A percentile compares a stretch with the other conserved stretches of the same genome.
phyloP scores from a whole-genome alignment of 92 coral and sea anemone genomes.

The Zoanthus sociatus region DNA sequence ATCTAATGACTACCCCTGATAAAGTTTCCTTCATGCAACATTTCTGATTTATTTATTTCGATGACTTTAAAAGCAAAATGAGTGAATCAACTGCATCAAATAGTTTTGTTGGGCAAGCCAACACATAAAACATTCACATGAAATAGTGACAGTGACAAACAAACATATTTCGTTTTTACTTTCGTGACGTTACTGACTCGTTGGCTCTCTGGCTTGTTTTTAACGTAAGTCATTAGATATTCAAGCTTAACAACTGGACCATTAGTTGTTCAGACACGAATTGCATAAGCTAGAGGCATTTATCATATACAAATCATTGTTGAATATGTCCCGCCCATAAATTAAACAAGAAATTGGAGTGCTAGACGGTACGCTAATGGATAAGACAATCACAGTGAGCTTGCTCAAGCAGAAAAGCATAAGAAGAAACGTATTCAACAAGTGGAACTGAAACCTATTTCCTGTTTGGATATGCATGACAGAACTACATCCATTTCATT shows the following conservation, averaged over 20 bases:
- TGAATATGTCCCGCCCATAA: conserved; percentile 43
- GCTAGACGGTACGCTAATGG: conserved; percentile 12
- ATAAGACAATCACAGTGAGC: conserved; percentile 5
- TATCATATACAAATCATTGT: conserved; percentile 23
- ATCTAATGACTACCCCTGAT: conserved; percentile 30
- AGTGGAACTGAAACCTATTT: conserved; percentile 3
- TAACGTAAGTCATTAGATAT: neutral
- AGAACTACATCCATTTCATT: neutral
- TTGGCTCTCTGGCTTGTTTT: neutral
- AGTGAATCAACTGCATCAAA: neutral
- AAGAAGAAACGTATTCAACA: neutral
- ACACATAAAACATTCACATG: too few species aligned
- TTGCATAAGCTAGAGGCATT: conserved; percentile 31
- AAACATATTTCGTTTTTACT: neutral
- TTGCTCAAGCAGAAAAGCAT: conserved; percentile 20
- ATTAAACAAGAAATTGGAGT: conserved; percentile 26
- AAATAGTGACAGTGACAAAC: too few species aligned
- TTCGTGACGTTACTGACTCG: conserved; percentile 3
- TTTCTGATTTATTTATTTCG: neutral
- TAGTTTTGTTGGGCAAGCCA: neutral
- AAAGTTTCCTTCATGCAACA: conserved; percentile 34
- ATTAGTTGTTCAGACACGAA: conserved; percentile 17
- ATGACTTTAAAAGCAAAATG: neutral
- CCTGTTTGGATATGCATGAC: neutral
- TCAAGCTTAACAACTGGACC: conserved; percentile 13